Base-by-base conservation (phyloP, 1,140 invertebrate species). In the Pectinophora gossypiella region DNA sequence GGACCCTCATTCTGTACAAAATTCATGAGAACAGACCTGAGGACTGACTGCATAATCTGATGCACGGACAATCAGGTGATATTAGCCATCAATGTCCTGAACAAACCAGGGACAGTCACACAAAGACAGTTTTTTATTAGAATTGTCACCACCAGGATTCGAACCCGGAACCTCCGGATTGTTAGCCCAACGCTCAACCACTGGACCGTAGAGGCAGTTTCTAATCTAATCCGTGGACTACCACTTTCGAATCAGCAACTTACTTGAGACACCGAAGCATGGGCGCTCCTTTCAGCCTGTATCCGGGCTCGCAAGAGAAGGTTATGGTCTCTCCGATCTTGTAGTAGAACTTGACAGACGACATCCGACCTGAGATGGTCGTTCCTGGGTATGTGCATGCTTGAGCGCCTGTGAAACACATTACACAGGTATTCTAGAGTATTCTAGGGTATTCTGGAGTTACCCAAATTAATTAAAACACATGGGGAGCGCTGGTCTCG, bases 351-450 rank as follows among this genome's bases (percentile, higher is more conserved):
- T 95, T 95, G 3, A 96, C 95, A 0, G 91, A 91, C 1, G 95
- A 96, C 91, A 95, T 95, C 13, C 93, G 90, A 3, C 94, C 94
- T 51, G 93, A 94, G 68, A 95, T 95, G 12, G 93, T 95, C 9
- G 94, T 95, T 10, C 94, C 95, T 0, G 94, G 94, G 82, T 96
- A 96, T 3, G 94, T 94, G 77, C 94, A 96, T 0, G 95, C 94
- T 86, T 93, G 92, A 19, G 94, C 91, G 89, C 93, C 93, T 94
- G 72, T n/a, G 12, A 20, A 21, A 13, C n/a, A 4, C 22, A 10
- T 23, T 23, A 23, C 22, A 23, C 10, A 4, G 10, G 22, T 23
- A 10, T n/a, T 23, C 22, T 23, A 23, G 5, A 38, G 35, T n/a
- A 38, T 38, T 13, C 5, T 10, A n/a, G n/a, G n/a, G n/a, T 27